These are phyloP conservation scores for Digitonthophagus gazella DNA, from an alignment of 2,888 invertebrate genomes.

Conservation along the genomic window DNA sequence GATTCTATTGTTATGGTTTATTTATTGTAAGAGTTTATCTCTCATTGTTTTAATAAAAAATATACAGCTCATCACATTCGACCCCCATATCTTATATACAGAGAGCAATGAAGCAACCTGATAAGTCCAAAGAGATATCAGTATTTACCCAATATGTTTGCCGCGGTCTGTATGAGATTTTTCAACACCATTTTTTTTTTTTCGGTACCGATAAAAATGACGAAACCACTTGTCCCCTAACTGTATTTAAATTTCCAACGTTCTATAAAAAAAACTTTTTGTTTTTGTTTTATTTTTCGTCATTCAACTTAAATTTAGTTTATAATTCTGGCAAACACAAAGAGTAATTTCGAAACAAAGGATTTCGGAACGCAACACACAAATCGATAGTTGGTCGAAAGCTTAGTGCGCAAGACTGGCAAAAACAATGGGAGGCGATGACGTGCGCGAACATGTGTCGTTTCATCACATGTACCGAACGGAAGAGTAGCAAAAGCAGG, in stretches of 20 bases:
- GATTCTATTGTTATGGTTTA: neutral
- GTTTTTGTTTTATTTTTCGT: no score
- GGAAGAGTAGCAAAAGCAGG: neutral
- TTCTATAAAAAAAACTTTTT: no score
- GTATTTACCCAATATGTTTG: constrained; percentile 17
- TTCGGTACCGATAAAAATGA: constrained; percentile 1
- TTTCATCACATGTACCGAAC: neutral
- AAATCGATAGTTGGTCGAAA: neutral
- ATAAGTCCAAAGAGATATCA: constrained; percentile 2
- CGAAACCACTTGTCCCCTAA: constrained; percentile 9
- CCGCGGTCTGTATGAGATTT: constrained; percentile 2
- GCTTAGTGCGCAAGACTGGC: neutral
- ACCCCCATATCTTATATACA: neutral
- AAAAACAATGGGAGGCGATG: neutral
- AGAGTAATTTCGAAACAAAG: neutral
- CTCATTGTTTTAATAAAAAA: neutral
- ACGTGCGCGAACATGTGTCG: neutral
- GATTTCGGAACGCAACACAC: neutral
- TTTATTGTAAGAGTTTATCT: neutral
- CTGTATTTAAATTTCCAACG: neutral
- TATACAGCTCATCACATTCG: neutral
- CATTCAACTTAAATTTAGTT: no score
- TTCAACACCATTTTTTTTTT: constrained; percentile 7
- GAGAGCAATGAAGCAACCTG: neutral
- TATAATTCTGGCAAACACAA: no score